phyloP scores from a whole-genome alignment of 2,797 vertebrate species.

The Urosaurus nigricauda region DNA sequence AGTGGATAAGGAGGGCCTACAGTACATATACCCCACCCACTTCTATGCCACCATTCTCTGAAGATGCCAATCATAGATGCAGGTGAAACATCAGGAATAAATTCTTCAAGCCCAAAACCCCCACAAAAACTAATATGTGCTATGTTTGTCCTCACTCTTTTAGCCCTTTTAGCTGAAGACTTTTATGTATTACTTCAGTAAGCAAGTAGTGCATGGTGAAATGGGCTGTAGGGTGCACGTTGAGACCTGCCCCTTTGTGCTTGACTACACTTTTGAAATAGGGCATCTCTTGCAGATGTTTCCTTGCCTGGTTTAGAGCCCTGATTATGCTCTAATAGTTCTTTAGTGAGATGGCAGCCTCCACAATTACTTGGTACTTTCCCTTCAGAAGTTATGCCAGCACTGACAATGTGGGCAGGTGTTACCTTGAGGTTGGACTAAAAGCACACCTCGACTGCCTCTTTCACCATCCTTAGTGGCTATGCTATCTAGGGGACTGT shows the following conservation, averaged over 20 bases:
- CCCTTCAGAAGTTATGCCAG: background rate
- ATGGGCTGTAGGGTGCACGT: no score
- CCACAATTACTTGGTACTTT: background rate
- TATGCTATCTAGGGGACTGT: background rate
- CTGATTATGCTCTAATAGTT: background rate
- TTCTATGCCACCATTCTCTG: no score
- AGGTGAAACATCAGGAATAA: no score
- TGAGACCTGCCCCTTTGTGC: background rate
- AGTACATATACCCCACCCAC: no score
- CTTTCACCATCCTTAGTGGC: background rate
- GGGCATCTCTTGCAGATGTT: background rate
- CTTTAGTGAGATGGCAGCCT: background rate
- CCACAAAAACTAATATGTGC: background rate
- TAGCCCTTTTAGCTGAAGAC: background rate
- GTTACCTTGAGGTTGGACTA: background rate
- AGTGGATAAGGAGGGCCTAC: no score
- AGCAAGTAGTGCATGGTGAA: background rate
- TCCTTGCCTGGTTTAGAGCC: background rate
- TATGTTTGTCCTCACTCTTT: background rate
- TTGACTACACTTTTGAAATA: background rate
- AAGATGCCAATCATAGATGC: no score
- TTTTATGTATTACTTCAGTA: background rate
- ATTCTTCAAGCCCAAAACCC: no score
- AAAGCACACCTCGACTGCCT: background rate
- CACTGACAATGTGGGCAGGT: background rate